phyloP scores from a whole-genome alignment of 2,797 vertebrate genomes.

The Poecilia gillii region DNA sequence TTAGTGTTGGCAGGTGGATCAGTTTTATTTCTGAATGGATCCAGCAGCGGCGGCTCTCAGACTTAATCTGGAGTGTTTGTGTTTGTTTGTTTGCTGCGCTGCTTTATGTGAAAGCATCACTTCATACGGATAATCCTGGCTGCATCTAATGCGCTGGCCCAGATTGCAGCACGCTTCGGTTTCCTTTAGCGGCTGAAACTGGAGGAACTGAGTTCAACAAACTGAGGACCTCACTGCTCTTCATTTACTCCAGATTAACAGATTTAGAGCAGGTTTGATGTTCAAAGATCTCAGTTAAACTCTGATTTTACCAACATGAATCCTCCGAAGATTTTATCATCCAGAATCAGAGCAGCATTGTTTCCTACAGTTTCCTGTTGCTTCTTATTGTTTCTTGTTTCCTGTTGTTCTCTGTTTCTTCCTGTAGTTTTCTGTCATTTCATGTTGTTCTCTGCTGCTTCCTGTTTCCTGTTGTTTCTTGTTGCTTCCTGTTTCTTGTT shows the following conservation, averaged over 20 bases:
- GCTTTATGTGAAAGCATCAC: constrained; percentile 49
- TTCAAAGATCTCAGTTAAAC: no score
- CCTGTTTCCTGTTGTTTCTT: no score
- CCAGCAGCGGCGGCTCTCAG: not conserved
- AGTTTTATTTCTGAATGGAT: not conserved
- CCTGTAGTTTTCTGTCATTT: no score
- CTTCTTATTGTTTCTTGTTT: no score
- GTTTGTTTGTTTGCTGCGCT: constrained; percentile 48
- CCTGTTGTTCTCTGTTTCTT: no score
- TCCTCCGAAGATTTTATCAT: no score
- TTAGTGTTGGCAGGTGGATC: not conserved
- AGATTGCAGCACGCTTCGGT: constrained; percentile 44
- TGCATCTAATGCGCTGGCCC: constrained; percentile 54
- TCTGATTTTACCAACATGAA: no score
- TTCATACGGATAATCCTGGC: constrained; percentile 57
- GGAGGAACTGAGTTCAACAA: not conserved
- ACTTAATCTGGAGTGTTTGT: constrained; percentile 11
- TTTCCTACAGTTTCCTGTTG: no score
- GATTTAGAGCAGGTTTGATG: not conserved
- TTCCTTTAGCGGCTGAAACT: constrained; percentile 15
- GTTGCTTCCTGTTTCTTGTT: not conserved
- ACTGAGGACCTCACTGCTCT: not conserved
- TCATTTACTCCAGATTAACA: not conserved
- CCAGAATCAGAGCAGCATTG: not conserved
- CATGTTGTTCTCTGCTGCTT: no score